Base-by-base conservation (phyloP, 2,113 vertebrate genomes). In the Rhabdomys dilectus region DNA sequence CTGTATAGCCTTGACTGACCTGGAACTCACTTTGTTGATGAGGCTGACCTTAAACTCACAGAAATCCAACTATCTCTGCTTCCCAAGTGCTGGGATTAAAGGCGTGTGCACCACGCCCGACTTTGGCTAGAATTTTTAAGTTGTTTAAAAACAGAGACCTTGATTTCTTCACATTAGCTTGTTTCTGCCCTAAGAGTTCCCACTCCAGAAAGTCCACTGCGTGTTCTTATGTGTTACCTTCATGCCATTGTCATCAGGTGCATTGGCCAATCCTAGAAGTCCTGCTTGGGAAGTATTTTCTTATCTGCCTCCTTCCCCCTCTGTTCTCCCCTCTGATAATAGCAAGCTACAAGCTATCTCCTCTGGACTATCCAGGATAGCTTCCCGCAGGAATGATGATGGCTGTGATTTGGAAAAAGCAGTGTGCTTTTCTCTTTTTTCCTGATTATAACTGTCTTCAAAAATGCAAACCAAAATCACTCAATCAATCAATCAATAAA, bases 81-180 rank as follows among this genome's bases (percentile, higher is more conserved):
- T 42, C 21, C 21, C 21, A 39, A 10, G 7, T 39, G 70, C 70
- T 72, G 17, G 7, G 70, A 42, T 75, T 75, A 75, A 75, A 75
- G 72, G n/a, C 4, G 3, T 42, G 10, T 42, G n/a, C 45, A 45
- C 72, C n/a, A 42, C 1, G 8, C n/a, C 4, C 82, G 91, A 42
- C 31, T 78, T 56, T 93, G 9, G 60, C 7, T 89, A 89, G 68
- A 76, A 93, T 96, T 93, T 93, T 77, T 45, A 96, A 5, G 77
- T 86, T 53, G 64, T 53, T 19, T 72, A 62, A 45, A 77, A 48
- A 5, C 31, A 75, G 84, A 91, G 76, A 42, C 39, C 31, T 76
- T 78, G 62, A 19, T 39, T 77, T 81, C 51, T 45, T 56, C 2
- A 29, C 45, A 31, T 34, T 1, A 48, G 21, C 3, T 19, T 53